Evolutionary conservation across 2,797 vertebrate species (phyloP).

Genomic region (Leptatherina wallacei): DNA sequence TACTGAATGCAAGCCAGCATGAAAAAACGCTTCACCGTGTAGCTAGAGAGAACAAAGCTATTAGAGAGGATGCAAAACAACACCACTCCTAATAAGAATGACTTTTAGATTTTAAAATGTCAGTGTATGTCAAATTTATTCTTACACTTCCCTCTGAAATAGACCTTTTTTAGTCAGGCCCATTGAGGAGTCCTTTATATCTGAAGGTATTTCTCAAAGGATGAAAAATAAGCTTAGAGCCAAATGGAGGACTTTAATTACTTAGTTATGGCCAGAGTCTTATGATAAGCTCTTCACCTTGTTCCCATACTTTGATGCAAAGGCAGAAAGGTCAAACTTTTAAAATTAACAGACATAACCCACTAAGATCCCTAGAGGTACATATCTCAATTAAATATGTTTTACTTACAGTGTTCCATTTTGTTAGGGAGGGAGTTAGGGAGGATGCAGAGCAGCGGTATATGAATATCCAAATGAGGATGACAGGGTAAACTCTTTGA

Average conservation of each 20-base stretch:
- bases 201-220: conserved; percentile 58
- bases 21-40: conserved; percentile 40
- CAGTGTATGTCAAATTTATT: conserved; percentile 39
- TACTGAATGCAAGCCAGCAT: conserved; percentile 36
- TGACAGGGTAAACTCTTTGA: conserved; percentile 23
- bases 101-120: conserved; percentile 60
- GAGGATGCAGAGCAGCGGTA: conserved; percentile 15
- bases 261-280: conserved; percentile 60
- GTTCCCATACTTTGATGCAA: conserved; percentile 45
- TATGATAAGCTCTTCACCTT: conserved; percentile 48
- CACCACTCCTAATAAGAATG: conserved; percentile 42
- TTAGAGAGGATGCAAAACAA: conserved; percentile 20
- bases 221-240: conserved; percentile 67
- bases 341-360: conserved; percentile 56
- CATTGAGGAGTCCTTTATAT: conserved; percentile 53
- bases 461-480: conserved; percentile 37
- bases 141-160: conserved; percentile 33
- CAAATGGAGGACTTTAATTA: conserved; percentile 73
- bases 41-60: conserved; percentile 44
- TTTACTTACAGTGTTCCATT: conserved; percentile 38
- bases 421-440: conserved; percentile 17
- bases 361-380: conserved; percentile 55
- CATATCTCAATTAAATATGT: conserved; percentile 55
- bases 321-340: conserved; percentile 68
- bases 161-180: conserved; percentile 19